Evolutionary conservation across 2,113 vertebrate genomes (phyloP).

Genomic region (Rhinolophus sinicus): DNA sequence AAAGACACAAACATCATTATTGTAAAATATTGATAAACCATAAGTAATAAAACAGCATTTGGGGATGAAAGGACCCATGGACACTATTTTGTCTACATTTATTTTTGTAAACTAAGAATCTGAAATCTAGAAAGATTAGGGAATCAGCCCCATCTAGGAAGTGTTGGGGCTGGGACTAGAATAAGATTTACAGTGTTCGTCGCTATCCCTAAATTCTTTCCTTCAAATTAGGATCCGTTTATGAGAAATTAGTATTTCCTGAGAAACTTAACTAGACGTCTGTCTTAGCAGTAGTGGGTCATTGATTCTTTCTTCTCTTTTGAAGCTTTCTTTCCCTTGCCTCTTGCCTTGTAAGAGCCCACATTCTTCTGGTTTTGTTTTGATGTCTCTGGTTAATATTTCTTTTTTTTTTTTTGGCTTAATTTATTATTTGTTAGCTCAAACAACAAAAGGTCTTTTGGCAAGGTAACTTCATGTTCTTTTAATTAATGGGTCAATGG

Average conservation of each 20-base stretch:
- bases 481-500: conserved; percentile 39
- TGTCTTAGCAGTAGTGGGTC: not conserved
- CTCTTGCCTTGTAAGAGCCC: not conserved
- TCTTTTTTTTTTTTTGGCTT: not conserved
- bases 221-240: not conserved
- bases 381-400: not conserved
- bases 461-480: conserved; percentile 32
- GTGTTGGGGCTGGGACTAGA: not conserved
- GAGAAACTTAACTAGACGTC: not conserved
- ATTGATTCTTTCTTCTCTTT: not conserved
- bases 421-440: conserved; percentile 65
- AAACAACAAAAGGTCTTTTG: conserved; percentile 53
- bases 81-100: not conserved
- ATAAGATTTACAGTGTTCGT: not conserved
- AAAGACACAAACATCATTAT: not conserved
- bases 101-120: not conserved
- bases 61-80: not conserved
- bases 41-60: not conserved
- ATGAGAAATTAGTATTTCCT: not conserved
- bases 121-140: not conserved
- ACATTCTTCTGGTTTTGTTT: not conserved
- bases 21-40: not conserved
- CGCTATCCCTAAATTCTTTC: not conserved
- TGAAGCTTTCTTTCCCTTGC: not conserved
- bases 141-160: not conserved